These are phyloP conservation scores for Sandelia bainsii DNA, from an alignment of 2,797 vertebrate genomes.

Conservation along the genomic window DNA sequence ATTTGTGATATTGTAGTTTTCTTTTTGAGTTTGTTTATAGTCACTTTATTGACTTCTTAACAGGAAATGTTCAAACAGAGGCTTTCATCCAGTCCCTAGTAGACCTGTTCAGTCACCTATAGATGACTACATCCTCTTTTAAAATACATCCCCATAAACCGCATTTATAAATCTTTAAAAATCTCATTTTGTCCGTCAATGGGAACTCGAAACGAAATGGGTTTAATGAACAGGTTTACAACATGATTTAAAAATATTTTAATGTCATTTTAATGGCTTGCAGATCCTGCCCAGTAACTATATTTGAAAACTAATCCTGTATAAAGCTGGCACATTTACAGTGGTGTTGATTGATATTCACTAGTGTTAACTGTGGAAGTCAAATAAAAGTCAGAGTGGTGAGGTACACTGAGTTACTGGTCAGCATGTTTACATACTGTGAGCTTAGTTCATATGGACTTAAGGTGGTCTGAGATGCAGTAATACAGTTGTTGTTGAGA, in stretches of 20 bases:
- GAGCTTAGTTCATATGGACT: conserved; percentile 14
- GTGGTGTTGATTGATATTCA: conserved; percentile 42
- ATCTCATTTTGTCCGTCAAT: not conserved
- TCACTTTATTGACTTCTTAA: not conserved
- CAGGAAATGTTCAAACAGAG: not conserved
- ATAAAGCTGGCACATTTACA: conserved; percentile 46
- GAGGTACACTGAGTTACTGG: conserved; percentile 16
- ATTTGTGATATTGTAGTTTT: too few relatives aligned
- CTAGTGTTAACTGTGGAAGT: conserved; percentile 36
- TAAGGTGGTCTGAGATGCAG: conserved; percentile 1
- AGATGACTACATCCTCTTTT: not conserved
- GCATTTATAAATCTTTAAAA: not conserved
- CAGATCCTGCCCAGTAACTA: conserved; percentile 7
- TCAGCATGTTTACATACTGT: conserved; percentile 37
- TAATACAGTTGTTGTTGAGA: not conserved
- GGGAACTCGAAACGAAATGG: not conserved
- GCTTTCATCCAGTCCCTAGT: not conserved
- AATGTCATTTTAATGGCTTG: conserved; percentile 31
- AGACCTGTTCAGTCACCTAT: too few relatives aligned
- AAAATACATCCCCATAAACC: not conserved
- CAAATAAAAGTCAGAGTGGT: conserved; percentile 58
- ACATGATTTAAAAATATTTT: conserved; percentile 17
- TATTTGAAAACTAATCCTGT: conserved; percentile 25
- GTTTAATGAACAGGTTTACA: conserved; percentile 16
- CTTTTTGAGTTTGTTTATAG: too few relatives aligned